Percentiles rank a stretch among this genome's conserved stretches.
Conservation (phyloP, 2,113 vertebrate genomes). For the Heptranchias perlo region DNA sequence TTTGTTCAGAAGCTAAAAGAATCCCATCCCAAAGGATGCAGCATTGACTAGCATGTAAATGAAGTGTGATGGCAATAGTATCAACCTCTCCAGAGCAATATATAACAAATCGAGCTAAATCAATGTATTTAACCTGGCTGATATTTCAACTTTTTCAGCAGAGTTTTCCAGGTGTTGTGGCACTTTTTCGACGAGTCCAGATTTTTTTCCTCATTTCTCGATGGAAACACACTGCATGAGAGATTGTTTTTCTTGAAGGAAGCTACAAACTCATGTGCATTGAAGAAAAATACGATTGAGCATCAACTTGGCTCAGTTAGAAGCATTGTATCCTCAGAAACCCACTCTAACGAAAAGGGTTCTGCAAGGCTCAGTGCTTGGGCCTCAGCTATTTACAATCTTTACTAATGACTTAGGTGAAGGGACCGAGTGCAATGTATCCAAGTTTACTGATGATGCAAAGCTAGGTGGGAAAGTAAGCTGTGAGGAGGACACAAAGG, state of each 20-base stretch:
- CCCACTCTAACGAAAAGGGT: no score
- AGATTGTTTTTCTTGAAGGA: neutral
- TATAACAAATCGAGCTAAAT: conserved; percentile 16
- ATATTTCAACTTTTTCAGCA: neutral
- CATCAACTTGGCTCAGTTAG: neutral
- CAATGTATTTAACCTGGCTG: conserved; percentile 9
- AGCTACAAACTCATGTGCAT: neutral
- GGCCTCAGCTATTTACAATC: no score
- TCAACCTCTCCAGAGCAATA: neutral
- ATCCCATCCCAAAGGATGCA: neutral
- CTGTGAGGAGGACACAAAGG: no score
- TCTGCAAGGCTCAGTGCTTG: no score
- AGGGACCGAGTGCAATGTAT: no score
- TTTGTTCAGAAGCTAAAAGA: conserved; percentile 18
- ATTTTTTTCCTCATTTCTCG: neutral
- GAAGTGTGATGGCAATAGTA: neutral
- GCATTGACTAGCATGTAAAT: conserved; percentile 12
- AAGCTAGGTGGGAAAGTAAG: no score
- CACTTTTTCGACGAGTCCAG: neutral
- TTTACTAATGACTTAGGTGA: no score
- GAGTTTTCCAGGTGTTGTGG: neutral
- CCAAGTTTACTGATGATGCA: no score
- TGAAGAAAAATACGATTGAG: neutral
- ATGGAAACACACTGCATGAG: neutral
- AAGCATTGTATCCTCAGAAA: neutral